These are phyloP conservation scores for Gephyroberyx darwinii DNA, from an alignment of 2,797 vertebrate genomes.

Conservation along the genomic window DNA sequence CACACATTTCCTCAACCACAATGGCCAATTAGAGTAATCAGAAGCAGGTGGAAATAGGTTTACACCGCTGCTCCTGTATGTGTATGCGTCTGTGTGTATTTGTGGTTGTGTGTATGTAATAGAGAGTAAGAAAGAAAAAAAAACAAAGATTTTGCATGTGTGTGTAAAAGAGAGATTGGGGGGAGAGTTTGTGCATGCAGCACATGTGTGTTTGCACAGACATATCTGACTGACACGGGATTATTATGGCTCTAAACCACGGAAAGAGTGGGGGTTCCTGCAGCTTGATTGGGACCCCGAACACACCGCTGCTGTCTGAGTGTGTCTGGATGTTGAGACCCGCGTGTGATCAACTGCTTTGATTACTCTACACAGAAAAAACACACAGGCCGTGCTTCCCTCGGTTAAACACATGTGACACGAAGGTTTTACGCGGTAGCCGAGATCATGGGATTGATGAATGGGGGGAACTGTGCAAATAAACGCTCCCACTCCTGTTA, in stretches of 20 bases:
- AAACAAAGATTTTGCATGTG: conserved; percentile 18
- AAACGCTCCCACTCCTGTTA: conserved; percentile 68
- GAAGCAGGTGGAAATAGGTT: conserved; percentile 72
- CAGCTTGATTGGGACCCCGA: conserved; percentile 59
- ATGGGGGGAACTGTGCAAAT: conserved; percentile 70
- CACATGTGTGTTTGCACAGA: conserved; percentile 57
- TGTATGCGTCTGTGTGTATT: conserved; percentile 11
- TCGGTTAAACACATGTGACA: conserved; percentile 56
- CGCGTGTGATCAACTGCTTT: conserved; percentile 39
- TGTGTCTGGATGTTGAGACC: conserved; percentile 21
- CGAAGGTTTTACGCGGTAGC: conserved; percentile 66
- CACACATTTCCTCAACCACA: conserved; percentile 73
- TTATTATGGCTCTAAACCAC: conserved; percentile 69
- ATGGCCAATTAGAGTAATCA: conserved; percentile 75
- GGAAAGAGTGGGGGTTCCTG: conserved; percentile 53
- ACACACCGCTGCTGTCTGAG: conserved; percentile 47
- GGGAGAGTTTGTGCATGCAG: conserved; percentile 22
- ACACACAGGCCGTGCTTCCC: conserved; percentile 21
- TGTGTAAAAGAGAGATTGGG: conserved; percentile 18
- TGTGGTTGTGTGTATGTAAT: conserved; percentile 30
- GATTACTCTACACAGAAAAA: conserved; percentile 45
- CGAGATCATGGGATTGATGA: conserved; percentile 63
- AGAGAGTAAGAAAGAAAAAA: too few species aligned
- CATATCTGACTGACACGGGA: conserved; percentile 62
- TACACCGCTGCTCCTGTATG: conserved; percentile 41